Evolutionary conservation across 2,113 vertebrate species (phyloP).

Genomic region (Heterotilapia buettikoferi): DNA sequence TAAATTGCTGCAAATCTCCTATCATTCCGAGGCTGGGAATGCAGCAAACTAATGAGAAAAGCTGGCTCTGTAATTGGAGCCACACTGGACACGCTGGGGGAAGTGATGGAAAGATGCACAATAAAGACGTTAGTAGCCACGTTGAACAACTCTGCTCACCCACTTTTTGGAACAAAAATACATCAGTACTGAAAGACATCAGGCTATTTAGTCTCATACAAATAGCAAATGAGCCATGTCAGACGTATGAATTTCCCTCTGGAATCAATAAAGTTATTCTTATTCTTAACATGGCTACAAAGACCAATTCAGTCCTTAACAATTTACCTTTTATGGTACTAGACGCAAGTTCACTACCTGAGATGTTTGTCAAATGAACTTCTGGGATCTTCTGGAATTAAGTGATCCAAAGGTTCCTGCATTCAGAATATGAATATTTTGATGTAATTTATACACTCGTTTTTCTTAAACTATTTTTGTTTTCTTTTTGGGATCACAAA

Average conservation of each 20-base stretch:
- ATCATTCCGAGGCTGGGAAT: background rate
- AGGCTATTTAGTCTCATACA: background rate
- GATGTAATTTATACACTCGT: rapidly evolving
- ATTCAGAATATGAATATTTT: background rate
- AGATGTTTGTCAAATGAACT: background rate
- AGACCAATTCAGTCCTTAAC: background rate
- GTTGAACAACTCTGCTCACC: background rate
- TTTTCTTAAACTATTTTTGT: background rate
- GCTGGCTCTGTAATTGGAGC: background rate
- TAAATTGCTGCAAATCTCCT: background rate
- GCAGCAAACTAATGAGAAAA: background rate
- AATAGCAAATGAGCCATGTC: background rate
- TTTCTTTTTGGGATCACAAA: rapidly evolving
- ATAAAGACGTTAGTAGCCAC: rapidly evolving
- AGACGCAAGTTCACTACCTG: rapidly evolving
- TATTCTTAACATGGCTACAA: background rate
- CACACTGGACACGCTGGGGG: background rate
- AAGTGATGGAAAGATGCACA: background rate
- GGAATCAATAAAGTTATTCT: background rate
- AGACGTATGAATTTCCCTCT: background rate
- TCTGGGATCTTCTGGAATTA: background rate
- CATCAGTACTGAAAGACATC: background rate
- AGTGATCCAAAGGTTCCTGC: background rate
- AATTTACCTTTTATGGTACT: background rate
- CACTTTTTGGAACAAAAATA: background rate